Evolutionary conservation across 1,140 invertebrate genomes (phyloP), one percentile per base, ranked within the genome.

Genomic region (Tetranychus urticae): DNA sequence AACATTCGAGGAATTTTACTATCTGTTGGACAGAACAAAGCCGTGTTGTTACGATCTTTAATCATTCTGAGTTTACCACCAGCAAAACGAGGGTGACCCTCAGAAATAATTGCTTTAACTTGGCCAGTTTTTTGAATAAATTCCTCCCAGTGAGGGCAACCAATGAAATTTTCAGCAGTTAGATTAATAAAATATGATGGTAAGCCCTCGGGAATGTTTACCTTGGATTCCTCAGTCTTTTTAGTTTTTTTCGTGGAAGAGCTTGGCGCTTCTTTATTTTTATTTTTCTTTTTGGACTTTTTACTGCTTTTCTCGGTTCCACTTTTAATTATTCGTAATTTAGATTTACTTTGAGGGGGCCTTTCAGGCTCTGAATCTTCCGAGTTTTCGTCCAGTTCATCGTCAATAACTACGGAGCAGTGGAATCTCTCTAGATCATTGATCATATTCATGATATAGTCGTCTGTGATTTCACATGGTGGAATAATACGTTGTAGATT

Each of bases 11-110:
- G 86, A 36, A 88, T 67, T 63, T 83, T 75, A 62, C 74, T 73
- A 73, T 91, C 86, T 60, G 78, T 76, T 0, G 86, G 84, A 52
- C 77, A 71, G 68, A 89, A 84, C 12, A 81, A 67, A 3, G 79
- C 79, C 64, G 67, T 70, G 5, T 72, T 72, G 65, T 79, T 79
- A 64, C 76, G 76, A 65, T 81, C 78, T 23, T 69, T 66, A 71
- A 80, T 75, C 33, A 76, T 69, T 68, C 79, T 80, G 59, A 89
- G 68, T 59, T 67, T 71, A 4, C 86, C 86, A 60, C 83, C 76
- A 58, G 79, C 77, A 58, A 71, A 76, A 62, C 84, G 74, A 35
- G 77, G 74, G 72, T 88, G 82, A 50, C 74, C 75, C 64, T 68
- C 69, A 61, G 76, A 72, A 10, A 70, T 57, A 33, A 80, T 75